phyloP scores from a whole-genome alignment of 2,888 invertebrate species.

The Ormyrus nitidulus region DNA sequence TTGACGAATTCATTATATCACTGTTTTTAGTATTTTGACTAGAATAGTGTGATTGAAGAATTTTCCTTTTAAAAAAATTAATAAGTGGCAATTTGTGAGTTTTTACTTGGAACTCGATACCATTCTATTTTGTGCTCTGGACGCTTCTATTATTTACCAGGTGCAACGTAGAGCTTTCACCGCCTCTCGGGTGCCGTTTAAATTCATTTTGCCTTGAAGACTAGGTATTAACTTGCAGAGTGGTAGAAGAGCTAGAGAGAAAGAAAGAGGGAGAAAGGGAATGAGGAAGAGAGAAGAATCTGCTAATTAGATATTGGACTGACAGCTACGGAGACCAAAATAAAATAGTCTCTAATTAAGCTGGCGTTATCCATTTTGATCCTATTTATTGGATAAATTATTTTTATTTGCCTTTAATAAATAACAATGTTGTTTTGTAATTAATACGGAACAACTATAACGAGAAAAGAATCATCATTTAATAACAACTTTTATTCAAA shows the following conservation, averaged over 20 bases:
- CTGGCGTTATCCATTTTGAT: no score
- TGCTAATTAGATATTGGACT: slow-evolving; percentile 29
- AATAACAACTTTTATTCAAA: no score
- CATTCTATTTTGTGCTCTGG: slow-evolving; percentile 1
- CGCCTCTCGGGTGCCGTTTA: slow-evolving; percentile 23
- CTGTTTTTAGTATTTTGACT: no score
- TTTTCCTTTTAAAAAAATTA: not conserved
- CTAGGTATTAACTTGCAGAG: slow-evolving; percentile 4
- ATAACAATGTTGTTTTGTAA: no score
- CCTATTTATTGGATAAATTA: no score
- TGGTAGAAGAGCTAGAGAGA: not conserved
- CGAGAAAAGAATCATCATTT: no score
- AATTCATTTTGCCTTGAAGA: slow-evolving; percentile 26
- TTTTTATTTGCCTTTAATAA: no score
- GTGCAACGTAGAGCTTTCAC: slow-evolving; percentile 16
- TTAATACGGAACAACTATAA: no score
- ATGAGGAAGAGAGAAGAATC: slow-evolving; percentile 2
- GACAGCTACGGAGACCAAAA: slow-evolving; percentile 4
- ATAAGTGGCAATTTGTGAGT: slow-evolving; percentile 26
- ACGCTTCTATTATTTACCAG: slow-evolving; percentile 28
- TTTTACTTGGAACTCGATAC: not conserved
- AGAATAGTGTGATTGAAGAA: not conserved
- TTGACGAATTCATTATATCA: no score
- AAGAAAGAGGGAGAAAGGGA: not conserved
- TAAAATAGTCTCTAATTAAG: slow-evolving; percentile 21